Evolutionary conservation across 2,113 vertebrate species (phyloP), one percentile per base, ranked within the genome.

Genomic region (Dicentrarchus labrax): DNA sequence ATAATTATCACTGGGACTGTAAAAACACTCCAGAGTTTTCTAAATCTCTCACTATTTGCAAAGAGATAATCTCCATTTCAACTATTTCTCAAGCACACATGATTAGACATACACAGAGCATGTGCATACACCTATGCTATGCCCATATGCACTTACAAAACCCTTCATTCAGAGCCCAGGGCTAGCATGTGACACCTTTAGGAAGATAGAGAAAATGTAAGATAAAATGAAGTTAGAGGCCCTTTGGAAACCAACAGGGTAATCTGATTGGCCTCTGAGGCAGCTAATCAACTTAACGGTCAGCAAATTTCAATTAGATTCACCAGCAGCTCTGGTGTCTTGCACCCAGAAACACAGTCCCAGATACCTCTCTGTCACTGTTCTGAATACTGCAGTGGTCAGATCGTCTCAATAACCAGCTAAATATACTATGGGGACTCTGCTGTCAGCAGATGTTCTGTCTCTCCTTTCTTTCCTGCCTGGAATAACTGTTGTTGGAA

Each of bases 301-400:
- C 91, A 92, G 91, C 72, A 88, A 89, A 87, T 88, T 83, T 89
- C 67, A 85, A 91, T 94, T 88, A 92, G 86, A 80, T 38, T 70
- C 30, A 30, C 30, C 30, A 48, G 68, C 78, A 59, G 60, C 38
- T 76, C 54, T 75, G 48, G 54, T 73, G 78, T 76, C 80, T 73
- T 47, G 67, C 24, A 47, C 45, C 56, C 67, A 78, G 60, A 24
- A 45, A 71, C 67, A 53, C 54, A 65, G 75, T 24, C 57, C 60
- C 12, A 50, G 17, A 85, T 72, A 72, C 36, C 66, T 64, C 66
- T 64, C 45, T 30, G 65, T 79, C 68, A 22, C 56, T 4, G 75
- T 45, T 83, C 7, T 77, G 53, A 68, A 74, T 78, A 70, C 72
- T 11, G 53, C 41, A 24, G 62, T 59, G 72, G 66, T 83, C 66